Evolutionary conservation across 2,888 invertebrate species (phyloP).

Genomic region (Micropterix aruncella): DNA sequence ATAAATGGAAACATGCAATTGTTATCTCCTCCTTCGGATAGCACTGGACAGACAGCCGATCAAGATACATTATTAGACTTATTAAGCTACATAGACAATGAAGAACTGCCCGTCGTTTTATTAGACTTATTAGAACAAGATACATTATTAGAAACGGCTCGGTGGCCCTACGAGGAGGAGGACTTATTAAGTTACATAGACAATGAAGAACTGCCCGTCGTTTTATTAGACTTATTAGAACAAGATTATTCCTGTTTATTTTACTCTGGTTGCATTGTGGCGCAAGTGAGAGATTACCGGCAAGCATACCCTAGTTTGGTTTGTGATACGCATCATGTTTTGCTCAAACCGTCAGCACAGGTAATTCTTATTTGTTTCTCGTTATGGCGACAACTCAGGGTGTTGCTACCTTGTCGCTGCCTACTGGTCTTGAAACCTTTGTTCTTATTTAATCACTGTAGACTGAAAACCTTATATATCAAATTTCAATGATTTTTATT

Average conservation of each 20-base stretch:
- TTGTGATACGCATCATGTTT: slow-evolving; percentile 75
- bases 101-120: slow-evolving; percentile 78
- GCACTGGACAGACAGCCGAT: slow-evolving; percentile 11
- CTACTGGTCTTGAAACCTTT: too few species aligned
- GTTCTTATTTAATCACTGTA: too few species aligned
- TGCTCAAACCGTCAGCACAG: slow-evolving; percentile 78
- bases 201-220: slow-evolving; percentile 80
- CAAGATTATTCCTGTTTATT: slow-evolving; percentile 73
- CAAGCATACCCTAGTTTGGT: slow-evolving; percentile 63
- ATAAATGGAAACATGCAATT: slow-evolving; percentile 40
- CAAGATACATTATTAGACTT: slow-evolving; percentile 61
- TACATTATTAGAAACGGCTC: slow-evolving; percentile 58
- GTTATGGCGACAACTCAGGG: too few species aligned
- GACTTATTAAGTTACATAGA: slow-evolving; percentile 78
- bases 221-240: slow-evolving; percentile 72
- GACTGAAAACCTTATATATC: too few species aligned
- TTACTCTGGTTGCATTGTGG: slow-evolving; percentile 85
- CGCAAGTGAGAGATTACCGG: slow-evolving; percentile 80
- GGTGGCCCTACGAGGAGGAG: slow-evolving; percentile 84
- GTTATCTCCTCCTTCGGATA: slow-evolving; percentile 21
- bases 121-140: slow-evolving; percentile 61
- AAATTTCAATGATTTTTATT: too few species aligned
- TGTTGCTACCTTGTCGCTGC: too few species aligned
- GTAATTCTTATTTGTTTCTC: slow-evolving; percentile 43
- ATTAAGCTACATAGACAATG: slow-evolving; percentile 78